Conservation (phyloP, 2,113 vertebrate species). For the Triplophysa dalaica region DNA sequence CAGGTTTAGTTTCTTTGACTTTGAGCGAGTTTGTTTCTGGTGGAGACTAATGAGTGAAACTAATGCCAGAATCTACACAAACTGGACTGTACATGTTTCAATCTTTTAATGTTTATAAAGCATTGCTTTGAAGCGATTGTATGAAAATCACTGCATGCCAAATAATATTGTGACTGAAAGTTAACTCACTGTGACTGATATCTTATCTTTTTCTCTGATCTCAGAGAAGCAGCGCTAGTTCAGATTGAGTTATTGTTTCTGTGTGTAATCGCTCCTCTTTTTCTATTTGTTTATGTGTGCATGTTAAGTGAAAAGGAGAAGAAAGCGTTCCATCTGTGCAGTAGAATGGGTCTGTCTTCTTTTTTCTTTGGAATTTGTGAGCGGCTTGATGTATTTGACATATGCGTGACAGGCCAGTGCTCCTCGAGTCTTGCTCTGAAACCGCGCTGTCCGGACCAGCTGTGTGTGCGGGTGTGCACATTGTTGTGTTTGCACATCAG, state of each 20-base stretch:
- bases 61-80: too few species aligned
- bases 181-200: background rate
- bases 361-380: constrained; percentile 81
- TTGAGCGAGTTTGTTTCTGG: too few species aligned
- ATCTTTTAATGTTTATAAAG: too few species aligned
- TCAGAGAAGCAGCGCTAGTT: background rate
- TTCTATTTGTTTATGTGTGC: constrained; percentile 35
- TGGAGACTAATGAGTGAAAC: too few species aligned
- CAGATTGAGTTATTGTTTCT: background rate
- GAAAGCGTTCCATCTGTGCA: constrained; percentile 62
- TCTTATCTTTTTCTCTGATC: background rate
- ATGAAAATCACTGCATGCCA: too few species aligned
- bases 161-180: background rate
- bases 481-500: constrained; percentile 51
- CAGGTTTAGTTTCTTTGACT: background rate
- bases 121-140: too few species aligned
- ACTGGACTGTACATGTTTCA: too few species aligned
- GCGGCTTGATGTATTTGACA: constrained; percentile 87
- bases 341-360: constrained; percentile 64
- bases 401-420: constrained; percentile 78
- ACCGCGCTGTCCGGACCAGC: constrained; percentile 72
- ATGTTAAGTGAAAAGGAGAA: constrained; percentile 48
- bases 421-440: constrained; percentile 73
- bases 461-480: constrained; percentile 66
- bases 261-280: constrained; percentile 7